phyloP scores from a whole-genome alignment of 2,888 invertebrate genomes.

The Gonocerus acuteangulatus region DNA sequence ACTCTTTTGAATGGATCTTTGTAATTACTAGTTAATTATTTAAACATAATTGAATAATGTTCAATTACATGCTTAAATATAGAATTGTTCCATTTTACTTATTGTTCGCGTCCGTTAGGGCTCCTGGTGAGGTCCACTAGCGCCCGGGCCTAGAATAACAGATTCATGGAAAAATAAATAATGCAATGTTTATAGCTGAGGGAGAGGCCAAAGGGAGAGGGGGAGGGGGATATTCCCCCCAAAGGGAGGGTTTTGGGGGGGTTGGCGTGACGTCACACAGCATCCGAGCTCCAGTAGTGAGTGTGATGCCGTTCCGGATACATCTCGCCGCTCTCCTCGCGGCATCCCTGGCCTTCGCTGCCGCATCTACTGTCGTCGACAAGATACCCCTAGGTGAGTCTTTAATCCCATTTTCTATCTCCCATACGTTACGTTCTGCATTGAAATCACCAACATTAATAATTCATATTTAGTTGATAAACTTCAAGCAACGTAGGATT shows the following conservation, averaged over 20 bases:
- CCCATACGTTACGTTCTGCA: no score
- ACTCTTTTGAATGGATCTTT: no score
- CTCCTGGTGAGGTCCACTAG: no score
- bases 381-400: slow-evolving; percentile 25
- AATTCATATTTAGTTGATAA: no score
- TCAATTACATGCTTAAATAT: no score
- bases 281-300: slow-evolving; percentile 18
- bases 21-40: no score
- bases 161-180: slow-evolving; percentile 24
- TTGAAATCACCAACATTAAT: no score
- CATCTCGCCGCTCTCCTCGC: neutral
- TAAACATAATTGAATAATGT: no score
- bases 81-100: no score
- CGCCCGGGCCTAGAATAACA: slow-evolving; percentile 5
- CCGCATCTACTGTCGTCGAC: slow-evolving; percentile 15
- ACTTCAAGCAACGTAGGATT: no score
- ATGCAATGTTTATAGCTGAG: slow-evolving; percentile 19
- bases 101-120: no score
- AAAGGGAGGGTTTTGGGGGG: slow-evolving; percentile 9
- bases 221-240: slow-evolving; percentile 5
- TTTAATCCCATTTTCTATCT: no score
- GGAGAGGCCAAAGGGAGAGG: neutral
- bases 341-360: neutral
- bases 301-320: slow-evolving; percentile 17
- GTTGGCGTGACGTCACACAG: slow-evolving; percentile 22